Percentiles rank a stretch among this genome's conserved stretches.
phyloP scores from a whole-genome alignment of 2,797 vertebrate species.

The Chiloscyllium punctatum region DNA sequence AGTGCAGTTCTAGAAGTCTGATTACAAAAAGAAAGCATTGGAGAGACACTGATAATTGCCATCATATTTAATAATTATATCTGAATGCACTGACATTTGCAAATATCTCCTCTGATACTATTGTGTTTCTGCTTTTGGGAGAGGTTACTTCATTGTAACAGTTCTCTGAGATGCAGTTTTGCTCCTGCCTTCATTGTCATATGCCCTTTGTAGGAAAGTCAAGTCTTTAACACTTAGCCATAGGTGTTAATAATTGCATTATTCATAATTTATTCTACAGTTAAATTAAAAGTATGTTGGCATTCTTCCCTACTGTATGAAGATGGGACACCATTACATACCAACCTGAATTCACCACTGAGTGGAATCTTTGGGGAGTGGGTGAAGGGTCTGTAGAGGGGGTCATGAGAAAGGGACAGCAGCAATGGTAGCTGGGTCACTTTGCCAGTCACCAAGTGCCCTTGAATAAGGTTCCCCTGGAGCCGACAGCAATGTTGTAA shows the following conservation, averaged over 20 bases:
- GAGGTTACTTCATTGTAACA: neutral
- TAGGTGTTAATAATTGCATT: neutral
- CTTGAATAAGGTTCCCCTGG: no score
- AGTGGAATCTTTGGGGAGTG: no score
- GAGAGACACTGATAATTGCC: neutral
- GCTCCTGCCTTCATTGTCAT: neutral
- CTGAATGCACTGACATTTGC: neutral
- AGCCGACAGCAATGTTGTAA: no score
- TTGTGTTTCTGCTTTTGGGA: neutral
- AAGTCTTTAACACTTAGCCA: neutral
- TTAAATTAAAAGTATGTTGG: neutral
- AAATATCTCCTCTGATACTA: neutral
- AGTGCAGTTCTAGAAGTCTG: no score
- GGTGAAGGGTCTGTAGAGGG: no score
- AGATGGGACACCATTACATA: neutral
- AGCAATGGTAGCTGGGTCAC: no score
- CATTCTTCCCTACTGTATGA: neutral
- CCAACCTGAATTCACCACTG: neutral
- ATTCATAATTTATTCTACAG: neutral
- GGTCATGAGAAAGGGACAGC: no score
- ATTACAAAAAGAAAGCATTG: no score
- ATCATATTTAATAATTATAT: neutral
- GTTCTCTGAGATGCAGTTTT: neutral
- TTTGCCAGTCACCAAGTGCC: no score
- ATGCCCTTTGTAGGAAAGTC: neutral